A percentile compares a stretch with the other conserved stretches of the same genome.
These are phyloP conservation scores for Globia sparganii DNA, from an alignment of 2,888 invertebrate species.

Conservation along the genomic window DNA sequence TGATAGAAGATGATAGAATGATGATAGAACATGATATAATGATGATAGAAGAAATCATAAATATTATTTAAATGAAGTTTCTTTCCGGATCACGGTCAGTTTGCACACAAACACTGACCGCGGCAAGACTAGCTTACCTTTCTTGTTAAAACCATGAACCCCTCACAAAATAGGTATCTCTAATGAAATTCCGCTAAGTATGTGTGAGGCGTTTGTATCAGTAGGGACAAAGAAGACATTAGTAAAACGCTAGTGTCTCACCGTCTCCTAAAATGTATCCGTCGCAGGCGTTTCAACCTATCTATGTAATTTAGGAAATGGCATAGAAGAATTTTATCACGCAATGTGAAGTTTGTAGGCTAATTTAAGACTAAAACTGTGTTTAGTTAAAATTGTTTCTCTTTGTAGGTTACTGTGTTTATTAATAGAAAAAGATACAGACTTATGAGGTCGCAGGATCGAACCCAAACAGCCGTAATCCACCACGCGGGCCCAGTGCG, in stretches of 20 bases:
- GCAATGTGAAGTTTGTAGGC: neutral
- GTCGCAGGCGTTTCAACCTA: slow-evolving; percentile 17
- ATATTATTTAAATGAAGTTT: neutral
- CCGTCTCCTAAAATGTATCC: slow-evolving; percentile 20
- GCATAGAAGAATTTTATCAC: slow-evolving; percentile 7
- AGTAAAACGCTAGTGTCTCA: slow-evolving; percentile 9
- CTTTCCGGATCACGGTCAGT: too few relatives aligned
- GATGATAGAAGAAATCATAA: neutral
- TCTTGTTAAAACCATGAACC: neutral
- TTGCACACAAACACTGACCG: neutral
- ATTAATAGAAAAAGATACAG: neutral
- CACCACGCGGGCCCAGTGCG: too few relatives aligned
- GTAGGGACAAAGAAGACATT: slow-evolving; percentile 32
- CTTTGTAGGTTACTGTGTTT: neutral
- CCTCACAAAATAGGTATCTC: neutral
- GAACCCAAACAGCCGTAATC: too few relatives aligned
- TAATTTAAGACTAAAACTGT: neutral
- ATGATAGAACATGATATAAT: too few relatives aligned
- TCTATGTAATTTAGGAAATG: slow-evolving; percentile 18
- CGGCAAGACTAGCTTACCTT: too few relatives aligned
- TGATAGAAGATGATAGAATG: too few relatives aligned
- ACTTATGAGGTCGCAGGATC: neutral
- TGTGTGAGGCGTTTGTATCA: slow-evolving; percentile 8
- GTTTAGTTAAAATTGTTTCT: neutral
- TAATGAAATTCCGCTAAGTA: slow-evolving; percentile 29